Evolutionary conservation across 2,113 vertebrate species (phyloP), one percentile per base, ranked within the genome.

Genomic region (Cyprinodon tularosa): DNA sequence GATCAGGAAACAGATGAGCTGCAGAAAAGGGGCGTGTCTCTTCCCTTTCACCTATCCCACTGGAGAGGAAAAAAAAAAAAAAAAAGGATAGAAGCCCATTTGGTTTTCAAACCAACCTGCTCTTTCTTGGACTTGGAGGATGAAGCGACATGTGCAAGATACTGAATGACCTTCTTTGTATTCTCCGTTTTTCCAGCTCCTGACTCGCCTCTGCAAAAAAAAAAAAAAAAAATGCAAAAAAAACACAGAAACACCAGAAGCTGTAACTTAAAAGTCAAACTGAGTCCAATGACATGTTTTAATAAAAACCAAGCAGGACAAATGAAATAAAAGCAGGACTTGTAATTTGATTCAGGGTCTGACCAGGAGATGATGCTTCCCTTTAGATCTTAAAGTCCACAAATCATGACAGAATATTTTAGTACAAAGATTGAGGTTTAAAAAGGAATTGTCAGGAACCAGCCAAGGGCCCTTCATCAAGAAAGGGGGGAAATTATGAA

Each of bases 151-250:
- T 87, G 86, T 1, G 94, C 94, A 29, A 95, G 87, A 82, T 94
- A 95, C 84, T 95, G 94, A 72, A 95, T 95, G 7, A 95, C 94
- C 78, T 95, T 95, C 90, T 95, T 95, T 12, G 94, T 95, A 66
- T 94, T 94, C 74, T 94, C 93, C 0, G 93, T 94, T 89, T 94
- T 94, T 57, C 94, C 94, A 8, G 94, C 94, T 77, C 94, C 94
- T 0, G 94, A 95, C 79, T 95, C 94, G 3, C 94, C 94, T 15
- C 93, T 95, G 77, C 2, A 67, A 5, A 63, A 13, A 3, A 53
- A 29, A 29, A 10, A 12, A 8, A 36, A 53, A 22, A 10, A 22
- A 1, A 39, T 29, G 40, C 42, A 2, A 3, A 66, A 40, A 40
- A 47, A 38, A 5, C 0, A 59, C 13, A n/a, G 5, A 3, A 17